Percentiles rank a stretch among this genome's conserved stretches.
These are phyloP conservation scores for Dreissena rostriformis DNA, from an alignment of 1,140 invertebrate species.

Conservation along the genomic window DNA sequence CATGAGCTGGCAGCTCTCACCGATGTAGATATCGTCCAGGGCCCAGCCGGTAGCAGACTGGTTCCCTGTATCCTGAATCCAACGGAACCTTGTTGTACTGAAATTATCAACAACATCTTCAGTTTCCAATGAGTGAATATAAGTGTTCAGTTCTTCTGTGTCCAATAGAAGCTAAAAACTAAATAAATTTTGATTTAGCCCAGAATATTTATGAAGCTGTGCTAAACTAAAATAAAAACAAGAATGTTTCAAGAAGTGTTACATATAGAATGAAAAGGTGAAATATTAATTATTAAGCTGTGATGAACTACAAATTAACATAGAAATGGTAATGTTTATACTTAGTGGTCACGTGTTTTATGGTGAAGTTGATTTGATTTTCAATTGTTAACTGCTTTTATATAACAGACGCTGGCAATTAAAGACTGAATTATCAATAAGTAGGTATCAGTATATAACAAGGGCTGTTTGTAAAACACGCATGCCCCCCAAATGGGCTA, in stretches of 20 bases:
- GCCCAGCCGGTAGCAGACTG: conserved; percentile 77
- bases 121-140: not conserved
- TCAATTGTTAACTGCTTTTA: too few relatives aligned
- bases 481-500: too few relatives aligned
- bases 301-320: too few relatives aligned
- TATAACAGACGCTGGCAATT: too few relatives aligned
- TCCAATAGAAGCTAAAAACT: not conserved
- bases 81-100: conserved; percentile 81
- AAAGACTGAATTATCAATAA: too few relatives aligned
- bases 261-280: too few relatives aligned
- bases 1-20: conserved; percentile 79
- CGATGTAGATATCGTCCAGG: conserved; percentile 82
- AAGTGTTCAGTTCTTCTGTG: not conserved
- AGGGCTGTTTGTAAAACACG: too few relatives aligned
- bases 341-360: too few relatives aligned
- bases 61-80: conserved; percentile 77
- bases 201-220: not conserved
- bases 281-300: too few relatives aligned
- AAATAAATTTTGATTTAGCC: not conserved
- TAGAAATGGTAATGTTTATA: too few relatives aligned
- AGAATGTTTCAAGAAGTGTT: not conserved
- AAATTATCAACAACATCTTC: not conserved
- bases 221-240: not conserved
- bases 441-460: too few relatives aligned
- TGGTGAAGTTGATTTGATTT: too few relatives aligned